Conservation (phyloP, 2,113 vertebrate species). For the Lethenteron camtschaticum region DNA sequence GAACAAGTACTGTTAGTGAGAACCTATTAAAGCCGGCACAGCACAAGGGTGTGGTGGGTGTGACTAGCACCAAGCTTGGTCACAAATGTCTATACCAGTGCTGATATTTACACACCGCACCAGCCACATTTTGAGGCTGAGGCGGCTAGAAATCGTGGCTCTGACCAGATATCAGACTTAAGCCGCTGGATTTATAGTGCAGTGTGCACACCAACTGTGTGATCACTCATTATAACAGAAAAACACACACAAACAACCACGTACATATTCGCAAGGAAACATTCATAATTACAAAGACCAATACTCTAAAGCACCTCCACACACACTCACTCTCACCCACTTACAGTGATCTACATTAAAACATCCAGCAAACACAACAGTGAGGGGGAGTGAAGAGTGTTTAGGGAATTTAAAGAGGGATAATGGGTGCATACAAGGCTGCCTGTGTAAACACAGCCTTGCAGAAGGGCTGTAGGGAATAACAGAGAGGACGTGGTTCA, state of each 20-base stretch:
- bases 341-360: background rate
- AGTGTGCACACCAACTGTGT: too few relatives aligned
- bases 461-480: background rate
- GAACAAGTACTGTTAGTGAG: too few relatives aligned
- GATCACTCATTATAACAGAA: too few relatives aligned
- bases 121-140: too few relatives aligned
- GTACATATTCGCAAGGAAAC: background rate
- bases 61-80: too few relatives aligned
- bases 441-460: background rate
- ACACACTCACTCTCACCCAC: background rate
- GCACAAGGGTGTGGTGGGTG: too few relatives aligned
- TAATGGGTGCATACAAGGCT: background rate
- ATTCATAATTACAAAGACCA: background rate
- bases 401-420: background rate
- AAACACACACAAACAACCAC: background rate
- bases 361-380: background rate
- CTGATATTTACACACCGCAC: too few relatives aligned
- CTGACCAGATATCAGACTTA: too few relatives aligned
- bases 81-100: too few relatives aligned
- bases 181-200: too few relatives aligned
- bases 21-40: too few relatives aligned
- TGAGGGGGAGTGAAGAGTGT: background rate
- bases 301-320: background rate
- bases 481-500: background rate
- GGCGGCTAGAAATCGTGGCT: too few relatives aligned